Evolutionary conservation across 2,888 invertebrate genomes (phyloP).

Genomic region (Linyphia triangularis): DNA sequence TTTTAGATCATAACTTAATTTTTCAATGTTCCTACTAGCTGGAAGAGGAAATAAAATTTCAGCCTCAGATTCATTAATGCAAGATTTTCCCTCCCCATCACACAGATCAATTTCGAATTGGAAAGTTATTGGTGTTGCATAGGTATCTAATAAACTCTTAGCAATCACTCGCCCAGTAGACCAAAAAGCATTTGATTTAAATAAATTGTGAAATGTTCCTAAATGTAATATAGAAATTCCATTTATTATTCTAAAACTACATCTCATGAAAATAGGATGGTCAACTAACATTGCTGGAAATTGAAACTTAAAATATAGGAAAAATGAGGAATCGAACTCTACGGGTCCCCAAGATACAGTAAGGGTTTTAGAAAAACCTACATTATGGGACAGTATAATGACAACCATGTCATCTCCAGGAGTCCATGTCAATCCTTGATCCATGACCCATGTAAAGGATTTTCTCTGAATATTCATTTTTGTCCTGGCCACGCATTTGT

Average conservation of each 20-base stretch:
- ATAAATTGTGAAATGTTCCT: not conserved
- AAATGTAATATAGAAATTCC: not conserved
- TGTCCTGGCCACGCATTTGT: not conserved
- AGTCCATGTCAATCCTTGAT: not conserved
- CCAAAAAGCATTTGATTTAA: not conserved
- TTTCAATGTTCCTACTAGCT: not conserved
- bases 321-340: not conserved
- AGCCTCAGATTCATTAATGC: not conserved
- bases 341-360: not conserved
- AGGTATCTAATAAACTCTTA: not conserved
- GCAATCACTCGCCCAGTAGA: not conserved
- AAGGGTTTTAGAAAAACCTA: not conserved
- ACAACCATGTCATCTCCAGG: not conserved
- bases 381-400: not conserved
- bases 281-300: not conserved
- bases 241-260: not conserved
- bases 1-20: not conserved
- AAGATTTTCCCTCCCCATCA: not conserved
- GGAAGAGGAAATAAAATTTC: not conserved
- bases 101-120: not conserved
- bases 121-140: not conserved
- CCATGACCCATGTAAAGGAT: not conserved
- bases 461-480: not conserved
- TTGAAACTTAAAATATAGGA: not conserved
- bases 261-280: not conserved